phyloP scores from a whole-genome alignment of 2,113 vertebrate genomes.

The Tachysurus fulvidraco region DNA sequence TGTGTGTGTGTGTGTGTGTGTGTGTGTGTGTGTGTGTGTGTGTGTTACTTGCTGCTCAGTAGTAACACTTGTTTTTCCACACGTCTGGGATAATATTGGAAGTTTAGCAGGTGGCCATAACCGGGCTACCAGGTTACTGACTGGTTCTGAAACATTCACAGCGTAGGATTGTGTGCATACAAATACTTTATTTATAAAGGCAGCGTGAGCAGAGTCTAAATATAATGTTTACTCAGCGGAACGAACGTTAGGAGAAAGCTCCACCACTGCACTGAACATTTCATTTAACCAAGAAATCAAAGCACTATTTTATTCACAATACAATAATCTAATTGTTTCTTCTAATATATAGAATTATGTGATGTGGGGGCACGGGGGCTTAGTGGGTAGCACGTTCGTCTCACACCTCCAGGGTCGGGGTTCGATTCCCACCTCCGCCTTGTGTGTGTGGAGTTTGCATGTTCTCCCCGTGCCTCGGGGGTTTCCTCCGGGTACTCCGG shows the following conservation, averaged over 20 bases:
- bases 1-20: constrained; percentile 13
- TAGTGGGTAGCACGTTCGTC: too few species aligned
- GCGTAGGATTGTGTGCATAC: not conserved
- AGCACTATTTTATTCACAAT: not conserved
- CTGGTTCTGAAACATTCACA: constrained; percentile 14
- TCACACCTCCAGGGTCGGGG: too few species aligned
- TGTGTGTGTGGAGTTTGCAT: too few species aligned
- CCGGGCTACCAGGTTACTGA: not conserved
- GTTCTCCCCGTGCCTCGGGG: too few species aligned
- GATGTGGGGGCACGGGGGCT: too few species aligned
- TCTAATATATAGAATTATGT: not conserved
- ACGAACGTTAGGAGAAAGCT: too few species aligned
- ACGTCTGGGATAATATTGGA: not conserved
- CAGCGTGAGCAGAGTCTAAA: not conserved
- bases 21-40: constrained; percentile 1
- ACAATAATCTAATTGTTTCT: not conserved
- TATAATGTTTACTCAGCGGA: not conserved
- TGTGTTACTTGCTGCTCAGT: not conserved
- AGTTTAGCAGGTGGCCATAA: not conserved
- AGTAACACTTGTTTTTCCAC: not conserved
- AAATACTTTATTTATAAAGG: constrained; percentile 14
- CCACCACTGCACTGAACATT: not conserved
- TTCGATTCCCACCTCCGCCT: too few species aligned
- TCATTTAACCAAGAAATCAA: not conserved
- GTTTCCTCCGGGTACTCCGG: too few species aligned